Evolutionary conservation across 2,797 vertebrate species (phyloP).

Genomic region (Rhinatrema bivittatum): DNA sequence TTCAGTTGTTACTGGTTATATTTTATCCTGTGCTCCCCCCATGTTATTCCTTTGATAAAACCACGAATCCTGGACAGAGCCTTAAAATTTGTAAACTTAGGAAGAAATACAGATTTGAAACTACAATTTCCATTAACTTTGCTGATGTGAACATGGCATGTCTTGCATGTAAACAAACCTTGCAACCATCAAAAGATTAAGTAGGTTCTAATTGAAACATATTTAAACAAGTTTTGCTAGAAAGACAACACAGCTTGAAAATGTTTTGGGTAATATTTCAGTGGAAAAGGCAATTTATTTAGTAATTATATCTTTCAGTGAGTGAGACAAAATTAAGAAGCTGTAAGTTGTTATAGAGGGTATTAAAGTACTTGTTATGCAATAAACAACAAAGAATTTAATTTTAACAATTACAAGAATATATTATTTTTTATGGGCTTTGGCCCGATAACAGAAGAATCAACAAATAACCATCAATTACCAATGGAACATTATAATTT

Average conservation of each 20-base stretch:
- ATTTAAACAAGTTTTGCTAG: conserved; percentile 30
- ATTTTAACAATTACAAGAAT: conserved; percentile 48
- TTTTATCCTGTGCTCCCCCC: too few species aligned
- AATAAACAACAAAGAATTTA: conserved; percentile 46
- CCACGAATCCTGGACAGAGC: too few species aligned
- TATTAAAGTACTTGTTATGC: conserved; percentile 46
- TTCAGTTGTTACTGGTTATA: too few species aligned
- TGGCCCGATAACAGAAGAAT: conserved; percentile 49
- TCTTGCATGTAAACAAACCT: too few species aligned
- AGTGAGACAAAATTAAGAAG: conserved; percentile 45
- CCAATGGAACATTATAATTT: conserved; percentile 52
- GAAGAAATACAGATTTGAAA: too few species aligned
- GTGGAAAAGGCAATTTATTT: conserved; percentile 52
- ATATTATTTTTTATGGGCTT: conserved; percentile 53
- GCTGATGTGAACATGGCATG: too few species aligned
- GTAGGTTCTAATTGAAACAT: conserved; percentile 38
- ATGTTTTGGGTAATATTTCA: conserved; percentile 50
- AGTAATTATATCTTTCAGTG: conserved; percentile 52
- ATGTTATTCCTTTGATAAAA: too few species aligned
- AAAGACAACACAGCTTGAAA: conserved; percentile 36
- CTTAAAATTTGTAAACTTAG: too few species aligned
- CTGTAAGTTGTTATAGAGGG: conserved; percentile 39
- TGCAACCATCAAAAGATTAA: conserved; percentile 31
- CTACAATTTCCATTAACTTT: too few species aligned
- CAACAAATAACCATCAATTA: conserved; percentile 51